These are phyloP conservation scores for Brachyistius frenatus DNA, from an alignment of 2,113 vertebrate genomes.

Conservation along the genomic window DNA sequence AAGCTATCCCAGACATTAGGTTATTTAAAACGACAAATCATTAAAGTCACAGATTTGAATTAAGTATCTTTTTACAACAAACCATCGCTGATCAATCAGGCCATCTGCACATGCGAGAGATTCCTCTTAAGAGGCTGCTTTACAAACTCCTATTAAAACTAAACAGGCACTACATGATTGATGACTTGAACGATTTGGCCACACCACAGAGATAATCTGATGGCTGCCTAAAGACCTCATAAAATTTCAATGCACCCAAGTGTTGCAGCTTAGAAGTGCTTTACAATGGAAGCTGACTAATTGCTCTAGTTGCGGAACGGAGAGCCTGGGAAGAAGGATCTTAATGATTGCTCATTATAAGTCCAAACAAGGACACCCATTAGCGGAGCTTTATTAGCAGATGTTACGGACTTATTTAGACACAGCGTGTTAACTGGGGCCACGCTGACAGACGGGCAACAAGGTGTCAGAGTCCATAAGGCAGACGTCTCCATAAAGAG, in stretches of 20 bases:
- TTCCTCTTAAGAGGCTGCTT: conserved; percentile 24
- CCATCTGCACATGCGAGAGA: conserved; percentile 15
- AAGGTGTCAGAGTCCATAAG: conserved; percentile 63
- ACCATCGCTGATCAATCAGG: not conserved
- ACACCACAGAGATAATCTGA: conserved; percentile 50
- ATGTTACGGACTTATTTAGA: conserved; percentile 78
- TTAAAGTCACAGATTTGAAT: not conserved
- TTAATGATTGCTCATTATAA: conserved; percentile 80
- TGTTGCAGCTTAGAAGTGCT: conserved; percentile 70
- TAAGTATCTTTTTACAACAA: not conserved
- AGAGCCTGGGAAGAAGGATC: conserved; percentile 59
- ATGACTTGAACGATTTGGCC: conserved; percentile 43
- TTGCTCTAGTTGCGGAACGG: conserved; percentile 60
- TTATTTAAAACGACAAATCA: not conserved
- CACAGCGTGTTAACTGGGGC: conserved; percentile 63
- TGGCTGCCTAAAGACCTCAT: conserved; percentile 62
- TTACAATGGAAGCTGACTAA: conserved; percentile 63
- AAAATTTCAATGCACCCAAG: conserved; percentile 61
- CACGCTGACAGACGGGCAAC: conserved; percentile 59
- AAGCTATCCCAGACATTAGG: not conserved
- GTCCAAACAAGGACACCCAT: conserved; percentile 80
- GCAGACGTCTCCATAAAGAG: conserved; percentile 52
- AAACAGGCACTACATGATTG: conserved; percentile 16
- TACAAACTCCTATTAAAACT: conserved; percentile 24
- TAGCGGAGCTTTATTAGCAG: conserved; percentile 77